Conservation (phyloP, 2,888 invertebrate species). For the Pseudococcus longispinus region DNA sequence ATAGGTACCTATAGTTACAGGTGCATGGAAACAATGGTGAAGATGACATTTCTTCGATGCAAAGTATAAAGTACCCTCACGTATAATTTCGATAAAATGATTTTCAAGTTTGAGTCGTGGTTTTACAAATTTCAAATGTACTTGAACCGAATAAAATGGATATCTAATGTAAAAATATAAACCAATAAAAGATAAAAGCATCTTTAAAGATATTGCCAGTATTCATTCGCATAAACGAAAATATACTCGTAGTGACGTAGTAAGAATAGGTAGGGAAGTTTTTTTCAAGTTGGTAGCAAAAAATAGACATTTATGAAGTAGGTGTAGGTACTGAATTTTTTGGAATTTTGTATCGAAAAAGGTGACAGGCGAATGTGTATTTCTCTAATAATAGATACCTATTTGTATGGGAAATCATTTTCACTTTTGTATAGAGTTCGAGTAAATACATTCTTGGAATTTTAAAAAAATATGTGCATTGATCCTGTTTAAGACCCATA, state of each 20-base stretch:
- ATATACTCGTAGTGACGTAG: background rate
- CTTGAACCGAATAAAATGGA: background rate
- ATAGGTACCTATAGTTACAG: background rate
- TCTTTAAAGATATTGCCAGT: background rate
- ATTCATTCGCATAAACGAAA: background rate
- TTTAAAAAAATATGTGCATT: no score
- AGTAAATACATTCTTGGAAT: no score
- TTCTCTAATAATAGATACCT: no score
- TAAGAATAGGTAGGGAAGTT: background rate
- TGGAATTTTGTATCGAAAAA: background rate
- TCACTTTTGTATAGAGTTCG: no score
- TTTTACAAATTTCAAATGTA: background rate
- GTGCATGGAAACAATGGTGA: background rate
- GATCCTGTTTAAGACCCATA: no score
- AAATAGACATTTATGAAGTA: background rate
- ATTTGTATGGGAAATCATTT: no score
- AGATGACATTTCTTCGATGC: background rate
- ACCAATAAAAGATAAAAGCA: constrained; percentile 28
- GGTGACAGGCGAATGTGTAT: no score
- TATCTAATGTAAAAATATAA: background rate
- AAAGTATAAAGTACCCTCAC: background rate
- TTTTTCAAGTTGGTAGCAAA: background rate
- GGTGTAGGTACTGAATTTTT: background rate
- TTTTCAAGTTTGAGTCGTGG: background rate
- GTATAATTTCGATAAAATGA: constrained; percentile 16